Conservation (phyloP, 2,888 invertebrate species). For the Alloplasta piceator region DNA sequence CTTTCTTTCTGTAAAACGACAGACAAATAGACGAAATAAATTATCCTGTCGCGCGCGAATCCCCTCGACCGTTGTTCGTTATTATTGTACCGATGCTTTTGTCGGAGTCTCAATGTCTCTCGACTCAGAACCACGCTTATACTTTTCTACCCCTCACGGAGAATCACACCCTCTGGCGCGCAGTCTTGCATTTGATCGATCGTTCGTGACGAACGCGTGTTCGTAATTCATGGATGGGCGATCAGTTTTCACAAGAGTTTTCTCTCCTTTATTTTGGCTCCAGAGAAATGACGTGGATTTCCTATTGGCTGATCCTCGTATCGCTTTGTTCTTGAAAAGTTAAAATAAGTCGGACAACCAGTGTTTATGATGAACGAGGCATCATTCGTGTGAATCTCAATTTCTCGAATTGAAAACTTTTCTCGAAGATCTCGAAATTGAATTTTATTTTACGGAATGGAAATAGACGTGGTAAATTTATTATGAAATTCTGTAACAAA, state of each 20-base stretch:
- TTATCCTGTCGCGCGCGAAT: conserved; percentile 48
- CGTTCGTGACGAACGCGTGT: conserved; percentile 42
- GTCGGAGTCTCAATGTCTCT: conserved; percentile 29
- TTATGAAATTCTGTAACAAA: too few relatives aligned
- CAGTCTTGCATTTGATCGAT: conserved; percentile 52
- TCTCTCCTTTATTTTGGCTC: conserved; percentile 8
- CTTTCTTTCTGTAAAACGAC: conserved; percentile 35
- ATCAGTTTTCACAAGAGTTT: conserved; percentile 3
- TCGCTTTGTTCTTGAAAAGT: conserved; percentile 12
- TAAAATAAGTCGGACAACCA: conserved; percentile 25
- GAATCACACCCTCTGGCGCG: conserved; percentile 16
- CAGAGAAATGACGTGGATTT: background rate
- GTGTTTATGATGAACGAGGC: conserved; percentile 33
- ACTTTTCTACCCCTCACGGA: conserved; percentile 21
- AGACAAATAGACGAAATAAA: conserved; percentile 65
- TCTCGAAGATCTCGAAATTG: background rate
- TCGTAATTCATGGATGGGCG: conserved; percentile 47
- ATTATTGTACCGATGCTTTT: conserved; percentile 28
- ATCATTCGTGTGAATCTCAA: conserved; percentile 11
- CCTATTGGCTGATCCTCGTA: background rate
- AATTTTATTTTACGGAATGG: background rate
- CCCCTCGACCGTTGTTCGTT: conserved; percentile 37
- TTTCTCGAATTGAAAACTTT: background rate
- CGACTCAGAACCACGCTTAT: conserved; percentile 18
- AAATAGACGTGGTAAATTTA: background rate